Conservation (phyloP, 2,888 invertebrate species). For the Cryptus viduatorius region DNA sequence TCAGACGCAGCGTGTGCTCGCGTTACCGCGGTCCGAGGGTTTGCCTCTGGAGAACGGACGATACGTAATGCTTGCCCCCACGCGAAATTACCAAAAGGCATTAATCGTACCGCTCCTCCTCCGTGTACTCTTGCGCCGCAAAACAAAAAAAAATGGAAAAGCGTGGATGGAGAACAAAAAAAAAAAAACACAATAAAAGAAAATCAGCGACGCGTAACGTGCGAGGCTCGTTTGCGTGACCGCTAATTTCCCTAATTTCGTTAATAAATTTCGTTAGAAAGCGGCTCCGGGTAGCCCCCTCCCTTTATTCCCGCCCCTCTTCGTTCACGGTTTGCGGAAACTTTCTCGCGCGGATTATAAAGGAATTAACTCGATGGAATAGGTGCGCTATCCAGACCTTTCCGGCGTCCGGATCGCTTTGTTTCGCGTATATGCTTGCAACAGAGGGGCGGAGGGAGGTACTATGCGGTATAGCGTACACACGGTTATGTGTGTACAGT, state of each 20-base stretch:
- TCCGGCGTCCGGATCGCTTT: slow-evolving; percentile 62
- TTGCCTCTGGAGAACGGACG: slow-evolving; percentile 30
- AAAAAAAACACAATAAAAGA: slow-evolving; percentile 52
- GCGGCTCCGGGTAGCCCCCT: slow-evolving; percentile 44
- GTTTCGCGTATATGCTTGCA: slow-evolving; percentile 53
- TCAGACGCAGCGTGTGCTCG: slow-evolving; percentile 25
- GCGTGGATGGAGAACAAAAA: slow-evolving; percentile 40
- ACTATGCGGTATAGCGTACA: not conserved
- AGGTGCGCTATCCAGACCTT: slow-evolving; percentile 66
- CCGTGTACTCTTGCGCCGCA: slow-evolving; percentile 24
- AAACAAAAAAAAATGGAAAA: slow-evolving; percentile 50
- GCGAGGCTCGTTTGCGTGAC: slow-evolving; percentile 69
- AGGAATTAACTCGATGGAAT: slow-evolving; percentile 79
- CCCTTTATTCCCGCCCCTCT: slow-evolving; percentile 34
- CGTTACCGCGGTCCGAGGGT: slow-evolving; percentile 29
- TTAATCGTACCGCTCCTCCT: slow-evolving; percentile 58
- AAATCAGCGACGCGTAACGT: slow-evolving; percentile 70
- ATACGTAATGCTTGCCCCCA: slow-evolving; percentile 32
- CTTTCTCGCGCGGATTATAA: slow-evolving; percentile 80
- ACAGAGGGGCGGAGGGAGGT: slow-evolving; percentile 8
- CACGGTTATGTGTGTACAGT: slow-evolving; percentile 11
- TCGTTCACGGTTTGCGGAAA: slow-evolving; percentile 72
- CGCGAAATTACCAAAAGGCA: slow-evolving; percentile 63
- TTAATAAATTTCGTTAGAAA: slow-evolving; percentile 78
- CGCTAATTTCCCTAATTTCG: slow-evolving; percentile 81